phyloP scores from a whole-genome alignment of 2,888 invertebrate genomes.

The Ellobium chinense region DNA sequence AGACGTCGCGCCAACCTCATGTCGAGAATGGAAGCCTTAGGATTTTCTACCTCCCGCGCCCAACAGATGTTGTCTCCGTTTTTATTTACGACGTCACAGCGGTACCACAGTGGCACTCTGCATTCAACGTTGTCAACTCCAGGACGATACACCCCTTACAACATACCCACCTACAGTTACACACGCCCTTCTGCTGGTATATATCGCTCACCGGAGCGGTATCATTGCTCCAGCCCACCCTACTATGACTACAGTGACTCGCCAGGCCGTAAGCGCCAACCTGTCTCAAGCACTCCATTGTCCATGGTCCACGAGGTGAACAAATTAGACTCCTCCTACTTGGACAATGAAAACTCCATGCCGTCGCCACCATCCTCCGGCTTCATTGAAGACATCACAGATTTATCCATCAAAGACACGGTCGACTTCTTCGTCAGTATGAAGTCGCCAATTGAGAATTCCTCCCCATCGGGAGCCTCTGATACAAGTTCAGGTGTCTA shows the following conservation, averaged over 20 bases:
- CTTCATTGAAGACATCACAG: constrained; percentile 38
- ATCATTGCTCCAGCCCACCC: constrained; percentile 26
- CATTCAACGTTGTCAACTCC: constrained; percentile 11
- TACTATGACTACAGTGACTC: constrained; percentile 22
- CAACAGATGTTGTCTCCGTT: constrained; percentile 31
- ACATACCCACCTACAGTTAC: constrained; percentile 16
- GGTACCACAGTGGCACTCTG: constrained; percentile 17
- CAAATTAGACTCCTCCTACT: constrained; percentile 14
- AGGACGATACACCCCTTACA: constrained; percentile 25
- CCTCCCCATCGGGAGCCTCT: not conserved
- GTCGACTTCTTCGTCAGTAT: constrained; percentile 44
- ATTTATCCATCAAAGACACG: constrained; percentile 44
- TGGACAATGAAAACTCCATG: constrained; percentile 10
- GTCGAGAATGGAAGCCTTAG: constrained; percentile 45
- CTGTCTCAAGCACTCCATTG: constrained; percentile 17
- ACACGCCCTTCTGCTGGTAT: not conserved
- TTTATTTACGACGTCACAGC: constrained; percentile 17
- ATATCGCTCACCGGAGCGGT: constrained; percentile 34
- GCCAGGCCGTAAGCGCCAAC: not conserved
- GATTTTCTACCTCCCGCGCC: constrained; percentile 28
- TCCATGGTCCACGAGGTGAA: constrained; percentile 19
- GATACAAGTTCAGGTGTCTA: constrained; percentile 6
- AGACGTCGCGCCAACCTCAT: constrained; percentile 28
- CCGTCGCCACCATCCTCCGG: constrained; percentile 22
- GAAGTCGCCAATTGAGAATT: constrained; percentile 42